Base-by-base conservation (phyloP, 1,140 invertebrate genomes). In the Drosophila lacertosa region DNA sequence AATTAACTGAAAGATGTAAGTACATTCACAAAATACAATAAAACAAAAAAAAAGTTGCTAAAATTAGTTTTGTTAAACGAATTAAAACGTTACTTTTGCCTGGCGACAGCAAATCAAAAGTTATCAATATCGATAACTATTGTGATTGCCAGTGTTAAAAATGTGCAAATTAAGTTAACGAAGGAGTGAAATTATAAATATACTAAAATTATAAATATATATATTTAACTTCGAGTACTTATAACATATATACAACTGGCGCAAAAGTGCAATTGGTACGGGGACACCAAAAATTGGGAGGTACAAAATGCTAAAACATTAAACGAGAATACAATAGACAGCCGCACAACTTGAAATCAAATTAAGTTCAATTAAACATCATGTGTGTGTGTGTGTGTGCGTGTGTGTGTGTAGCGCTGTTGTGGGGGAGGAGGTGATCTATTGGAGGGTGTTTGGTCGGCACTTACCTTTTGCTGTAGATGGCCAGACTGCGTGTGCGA, bases 381-480 rank as follows among this genome's bases (percentile, higher is more conserved):
- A n/a, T n/a, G n/a, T 22, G 53, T 24, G 22, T 18, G 5, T 37
- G 3, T 24, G 9, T 33, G 26, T 16, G 33, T 53, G 33, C 20
- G 20, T 51, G 32, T 59, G 65, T 53, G 33, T 65, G 29, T 70
- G 32, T 26, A 59, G 67, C 13, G 15, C 29, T 60, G 57, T 42
- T 42, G 35, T 29, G 15, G 45, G 26, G 13, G 32, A 9, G 16
- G 16, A 6, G 11, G 35, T 6, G 11, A 22, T 53, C 32, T 42
- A 20, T 35, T 59, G 57, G n/a, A 13, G 42, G 42, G 45, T n/a
- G 15, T 10, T 47, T 20, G 35, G 51, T 40, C 54, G 26, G 15
- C 37, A 91, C 89, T 91, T 88, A 91, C 90, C 90, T 88, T 60
- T 91, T 91, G 70, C 88, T 91, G 68, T 91, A 91, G 40, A 91